phyloP scores from a whole-genome alignment of 2,113 vertebrate species.

The Scophthalmus maximus region DNA sequence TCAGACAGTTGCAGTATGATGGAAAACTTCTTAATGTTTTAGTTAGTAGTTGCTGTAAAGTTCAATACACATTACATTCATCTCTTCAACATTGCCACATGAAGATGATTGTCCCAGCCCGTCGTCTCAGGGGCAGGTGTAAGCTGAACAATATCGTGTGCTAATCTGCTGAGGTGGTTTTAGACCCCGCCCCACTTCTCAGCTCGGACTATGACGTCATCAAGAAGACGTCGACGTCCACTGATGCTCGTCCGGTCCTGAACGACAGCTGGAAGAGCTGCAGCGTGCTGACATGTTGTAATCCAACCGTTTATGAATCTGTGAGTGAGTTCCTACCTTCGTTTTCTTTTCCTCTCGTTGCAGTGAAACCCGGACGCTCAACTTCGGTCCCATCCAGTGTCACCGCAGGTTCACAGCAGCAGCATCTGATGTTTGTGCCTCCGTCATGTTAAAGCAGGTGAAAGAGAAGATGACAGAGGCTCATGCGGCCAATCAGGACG shows the following conservation, averaged over 20 bases:
- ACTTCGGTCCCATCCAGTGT: slow-evolving; percentile 36
- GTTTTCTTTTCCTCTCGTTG: slow-evolving; percentile 1
- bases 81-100: neutral
- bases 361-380: neutral
- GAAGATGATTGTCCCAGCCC: neutral
- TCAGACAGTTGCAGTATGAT: neutral
- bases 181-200: slow-evolving; percentile 55
- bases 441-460: slow-evolving; percentile 37
- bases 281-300: neutral
- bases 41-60: too few relatives aligned
- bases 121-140: slow-evolving; percentile 4
- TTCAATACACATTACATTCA: neutral
- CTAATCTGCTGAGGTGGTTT: slow-evolving; percentile 50
- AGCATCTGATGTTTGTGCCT: slow-evolving; percentile 26
- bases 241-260: slow-evolving; percentile 12
- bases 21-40: neutral
- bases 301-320: neutral
- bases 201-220: slow-evolving; percentile 65
- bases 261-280: neutral
- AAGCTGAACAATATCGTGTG: slow-evolving; percentile 9
- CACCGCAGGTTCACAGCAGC: slow-evolving; percentile 17
- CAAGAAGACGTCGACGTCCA: slow-evolving; percentile 52
- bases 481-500: slow-evolving; percentile 18
- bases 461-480: slow-evolving; percentile 29
- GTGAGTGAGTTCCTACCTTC: slow-evolving; percentile 45